phyloP scores from a whole-genome alignment of 1,140 invertebrate genomes.

The Philopotamus ludificatus region DNA sequence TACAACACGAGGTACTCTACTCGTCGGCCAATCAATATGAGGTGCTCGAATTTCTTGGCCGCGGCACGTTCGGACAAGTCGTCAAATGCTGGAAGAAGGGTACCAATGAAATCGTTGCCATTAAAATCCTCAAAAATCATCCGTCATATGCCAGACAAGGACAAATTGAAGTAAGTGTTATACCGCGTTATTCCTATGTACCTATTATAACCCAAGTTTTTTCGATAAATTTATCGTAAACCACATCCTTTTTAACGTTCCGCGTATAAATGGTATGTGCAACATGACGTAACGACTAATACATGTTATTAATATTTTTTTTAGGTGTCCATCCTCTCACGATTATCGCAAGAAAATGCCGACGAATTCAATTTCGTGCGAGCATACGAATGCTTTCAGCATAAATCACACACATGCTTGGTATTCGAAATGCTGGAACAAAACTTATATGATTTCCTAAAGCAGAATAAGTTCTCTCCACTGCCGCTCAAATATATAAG shows the following conservation, averaged over 20 bases:
- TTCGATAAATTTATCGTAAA: background rate
- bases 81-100: constrained; percentile 99
- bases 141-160: constrained; percentile 99
- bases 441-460: constrained; percentile 99
- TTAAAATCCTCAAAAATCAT: constrained; percentile 99
- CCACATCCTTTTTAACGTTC: background rate
- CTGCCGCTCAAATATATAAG: constrained; percentile 97
- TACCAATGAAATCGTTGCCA: constrained; percentile 99
- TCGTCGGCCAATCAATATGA: constrained; percentile 67
- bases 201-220: background rate
- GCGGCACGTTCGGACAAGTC: constrained; percentile 99
- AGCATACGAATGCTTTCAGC: constrained; percentile 99
- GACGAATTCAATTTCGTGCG: constrained; percentile 99
- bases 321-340: constrained; percentile 91
- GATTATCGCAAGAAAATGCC: constrained; percentile 98
- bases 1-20: constrained; percentile 97
- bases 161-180: constrained; percentile 91
- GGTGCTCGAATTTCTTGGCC: constrained; percentile 96
- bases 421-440: constrained; percentile 99
- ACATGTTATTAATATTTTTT: constrained; percentile 20
- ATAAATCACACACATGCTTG: constrained; percentile 99
- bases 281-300: no score
- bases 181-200: no score
- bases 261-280: no score
- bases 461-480: constrained; percentile 99